phyloP scores from a whole-genome alignment of 2,797 vertebrate genomes.

The Cyclopterus lumpus region DNA sequence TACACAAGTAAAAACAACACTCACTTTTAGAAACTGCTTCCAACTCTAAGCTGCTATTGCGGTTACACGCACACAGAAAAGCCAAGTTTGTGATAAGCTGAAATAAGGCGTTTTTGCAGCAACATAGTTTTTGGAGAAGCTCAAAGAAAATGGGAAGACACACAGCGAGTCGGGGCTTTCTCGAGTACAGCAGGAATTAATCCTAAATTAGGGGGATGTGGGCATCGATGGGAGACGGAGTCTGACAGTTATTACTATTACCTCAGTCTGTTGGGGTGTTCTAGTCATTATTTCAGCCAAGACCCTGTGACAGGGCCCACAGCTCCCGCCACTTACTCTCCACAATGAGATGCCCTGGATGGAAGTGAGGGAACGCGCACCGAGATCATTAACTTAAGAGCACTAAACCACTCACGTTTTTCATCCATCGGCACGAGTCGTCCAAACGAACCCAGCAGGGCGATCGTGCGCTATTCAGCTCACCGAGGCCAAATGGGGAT shows the following conservation, averaged over 20 bases:
- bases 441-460: slow-evolving; percentile 60
- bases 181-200: slow-evolving; percentile 65
- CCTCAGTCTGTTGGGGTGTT: slow-evolving; percentile 69
- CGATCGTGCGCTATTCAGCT: slow-evolving; percentile 34
- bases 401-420: slow-evolving; percentile 65
- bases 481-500: slow-evolving; percentile 48
- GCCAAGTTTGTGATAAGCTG: slow-evolving; percentile 18
- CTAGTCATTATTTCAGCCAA: slow-evolving; percentile 78
- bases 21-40: slow-evolving; percentile 29
- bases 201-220: slow-evolving; percentile 75
- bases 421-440: slow-evolving; percentile 61
- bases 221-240: slow-evolving; percentile 71
- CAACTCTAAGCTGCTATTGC: slow-evolving; percentile 3
- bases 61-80: background rate
- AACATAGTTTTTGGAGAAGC: slow-evolving; percentile 48
- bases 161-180: slow-evolving; percentile 46
- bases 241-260: slow-evolving; percentile 77
- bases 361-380: slow-evolving; percentile 67
- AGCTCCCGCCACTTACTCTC: slow-evolving; percentile 65
- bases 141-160: slow-evolving; percentile 49
- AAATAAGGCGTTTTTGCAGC: slow-evolving; percentile 43
- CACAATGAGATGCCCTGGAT: slow-evolving; percentile 69
- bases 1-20: slow-evolving; percentile 1
- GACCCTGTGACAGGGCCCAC: slow-evolving; percentile 73
- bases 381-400: slow-evolving; percentile 76